Base-by-base conservation (phyloP, 2,888 invertebrate species). In the Rambutsinella grinnellia region DNA sequence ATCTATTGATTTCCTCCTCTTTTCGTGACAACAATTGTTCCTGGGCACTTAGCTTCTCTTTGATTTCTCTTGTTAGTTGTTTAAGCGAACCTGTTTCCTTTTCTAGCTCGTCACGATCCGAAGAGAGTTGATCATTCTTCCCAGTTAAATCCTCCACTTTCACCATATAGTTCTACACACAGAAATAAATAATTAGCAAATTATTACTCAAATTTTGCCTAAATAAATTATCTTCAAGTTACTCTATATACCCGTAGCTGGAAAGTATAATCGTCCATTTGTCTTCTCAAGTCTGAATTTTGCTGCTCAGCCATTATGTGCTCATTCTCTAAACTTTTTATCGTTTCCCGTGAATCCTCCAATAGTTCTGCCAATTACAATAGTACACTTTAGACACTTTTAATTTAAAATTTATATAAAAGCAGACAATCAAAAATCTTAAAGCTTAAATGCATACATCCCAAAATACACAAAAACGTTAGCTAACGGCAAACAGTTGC, bases 331-430 rank as follows among this genome's bases (percentile, higher is more conserved):
- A 82, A 57, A 2, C 76, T 69, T 54, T 81, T 80, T 8, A 77
- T 74, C 2, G 78, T 80, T 67, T 82, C 79, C 28, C 83, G 61
- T 15, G 83, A 80, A 54, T 83, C 83, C 51, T 83, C 82, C 13
- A 83, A 75, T 23, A 83, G 71, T 70, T 83, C 83, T 83, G 61
- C 13, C 58, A 23, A 36, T 36, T 36, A 36, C 36, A 56, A 65
- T 17, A 44, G 13, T 23, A 76, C 46, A 58, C 60, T 27, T 28
- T 28, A 26, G 28, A 46, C 61, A 46, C 10, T 46, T 46, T 17
- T n/a, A 46, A 46, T 61, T 21, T 36, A 5, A 61, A 24, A 46
- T 19, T 60, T 49, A 49, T 17, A 27, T n/a, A 13, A 47, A 46
- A 28, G n/a, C n/a, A 58, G 6, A 53, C 44, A 44, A 69, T 46